These are phyloP conservation scores for Lemur catta DNA, from an alignment of 2,797 vertebrate genomes.

Conservation along the genomic window DNA sequence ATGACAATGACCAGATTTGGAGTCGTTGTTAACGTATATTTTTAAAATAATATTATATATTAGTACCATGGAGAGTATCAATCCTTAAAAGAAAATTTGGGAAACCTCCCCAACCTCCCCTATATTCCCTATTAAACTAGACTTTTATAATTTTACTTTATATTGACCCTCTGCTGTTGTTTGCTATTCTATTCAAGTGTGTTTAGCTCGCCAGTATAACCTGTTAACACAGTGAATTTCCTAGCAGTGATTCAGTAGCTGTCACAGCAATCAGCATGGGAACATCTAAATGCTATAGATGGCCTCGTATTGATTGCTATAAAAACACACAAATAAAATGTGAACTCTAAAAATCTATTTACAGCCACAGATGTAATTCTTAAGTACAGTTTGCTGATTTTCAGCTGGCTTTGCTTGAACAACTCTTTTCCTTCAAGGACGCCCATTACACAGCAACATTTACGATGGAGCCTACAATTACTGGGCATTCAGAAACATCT, in stretches of 20 bases:
- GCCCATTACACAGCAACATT: background rate
- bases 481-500: background rate
- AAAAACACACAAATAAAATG: slow-evolving; percentile 77
- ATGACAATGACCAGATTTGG: background rate
- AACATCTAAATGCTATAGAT: slow-evolving; percentile 71
- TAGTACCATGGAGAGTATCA: background rate
- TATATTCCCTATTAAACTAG: background rate
- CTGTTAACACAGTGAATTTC: slow-evolving; percentile 77
- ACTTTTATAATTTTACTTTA: background rate
- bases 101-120: background rate
- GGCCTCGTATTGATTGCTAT: slow-evolving; percentile 74
- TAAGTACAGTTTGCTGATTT: slow-evolving; percentile 61
- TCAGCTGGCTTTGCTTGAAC: slow-evolving; percentile 25
- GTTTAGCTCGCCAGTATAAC: slow-evolving; percentile 73
- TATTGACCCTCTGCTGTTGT: slow-evolving; percentile 7
- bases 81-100: background rate
- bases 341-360: slow-evolving; percentile 74
- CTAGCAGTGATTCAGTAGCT: slow-evolving; percentile 77
- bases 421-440: slow-evolving; percentile 54
- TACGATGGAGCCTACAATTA: background rate
- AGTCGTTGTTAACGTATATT: background rate
- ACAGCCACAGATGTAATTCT: slow-evolving; percentile 42
- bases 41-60: background rate
- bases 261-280: slow-evolving; percentile 77
- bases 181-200: slow-evolving; percentile 66